Evolutionary conservation across 2,797 vertebrate species (phyloP).

Genomic region (Esox lucius): DNA sequence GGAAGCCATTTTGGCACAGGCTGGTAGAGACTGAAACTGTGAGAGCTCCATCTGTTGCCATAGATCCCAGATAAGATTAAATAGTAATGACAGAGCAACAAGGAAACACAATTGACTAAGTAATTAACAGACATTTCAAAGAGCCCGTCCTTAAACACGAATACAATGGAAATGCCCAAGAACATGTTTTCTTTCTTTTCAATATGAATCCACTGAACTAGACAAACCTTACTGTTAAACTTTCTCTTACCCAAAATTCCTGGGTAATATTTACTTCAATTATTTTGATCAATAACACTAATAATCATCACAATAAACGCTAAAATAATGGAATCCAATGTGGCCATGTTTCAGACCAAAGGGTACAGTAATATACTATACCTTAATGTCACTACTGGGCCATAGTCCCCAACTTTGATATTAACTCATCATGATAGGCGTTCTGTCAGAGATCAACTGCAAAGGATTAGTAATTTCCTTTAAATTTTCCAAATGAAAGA

Average conservation of each 20-base stretch:
- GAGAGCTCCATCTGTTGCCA: constrained; percentile 36
- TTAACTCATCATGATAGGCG: not conserved
- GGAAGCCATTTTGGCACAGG: constrained; percentile 19
- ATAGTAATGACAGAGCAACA: constrained; percentile 30
- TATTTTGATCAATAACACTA: not conserved
- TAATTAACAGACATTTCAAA: not conserved
- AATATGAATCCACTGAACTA: not conserved
- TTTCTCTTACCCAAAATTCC: too few species aligned
- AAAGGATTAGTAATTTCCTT: not conserved
- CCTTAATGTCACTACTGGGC: not conserved
- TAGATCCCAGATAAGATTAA: constrained; percentile 37
- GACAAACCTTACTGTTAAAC: not conserved
- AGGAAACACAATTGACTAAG: constrained; percentile 14
- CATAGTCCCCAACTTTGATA: not conserved
- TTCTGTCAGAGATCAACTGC: not conserved
- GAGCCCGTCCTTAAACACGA: not conserved
- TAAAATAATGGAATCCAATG: not conserved
- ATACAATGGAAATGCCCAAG: not conserved
- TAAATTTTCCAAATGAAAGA: constrained; percentile 28
- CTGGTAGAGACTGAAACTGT: constrained; percentile 21
- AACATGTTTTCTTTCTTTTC: not conserved
- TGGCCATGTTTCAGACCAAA: not conserved
- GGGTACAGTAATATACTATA: not conserved
- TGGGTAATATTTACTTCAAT: not conserved
- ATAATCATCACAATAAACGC: not conserved